Base-by-base conservation (phyloP, 2,113 vertebrate species). In the Miniopterus natalensis region DNA sequence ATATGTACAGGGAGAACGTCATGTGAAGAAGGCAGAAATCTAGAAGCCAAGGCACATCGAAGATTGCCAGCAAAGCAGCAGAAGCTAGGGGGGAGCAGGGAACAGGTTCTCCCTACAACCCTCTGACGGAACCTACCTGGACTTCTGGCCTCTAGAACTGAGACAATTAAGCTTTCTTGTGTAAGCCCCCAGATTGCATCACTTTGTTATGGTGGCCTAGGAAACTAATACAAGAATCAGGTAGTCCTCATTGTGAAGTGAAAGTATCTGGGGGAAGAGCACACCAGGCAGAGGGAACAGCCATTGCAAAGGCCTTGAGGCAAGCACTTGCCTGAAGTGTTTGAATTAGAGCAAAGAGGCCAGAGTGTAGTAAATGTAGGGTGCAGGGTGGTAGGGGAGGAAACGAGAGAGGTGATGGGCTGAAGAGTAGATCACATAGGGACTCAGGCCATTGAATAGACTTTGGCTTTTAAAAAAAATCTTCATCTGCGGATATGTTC, bases 61-160 rank as follows among this genome's bases (percentile, higher is more conserved):
- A n/a, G 63, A 31, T 12, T 7, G 23, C n/a, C 31, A 1, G 6
- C 25, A 15, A 18, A 7, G 42, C 51, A 11, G 42, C 12, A 6
- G 6, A 20, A 8, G 21, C 42, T 13, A 17, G 83, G 31, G 25
- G 25, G 14, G 65, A 20, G 25, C 2, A 0, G 8, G 45, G 45
- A 53, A 5, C 3, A 7, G 63, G 2, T 6, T 51, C n/a, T 51
- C 74, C 10, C 14, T 3, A 17, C 29, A 27, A 53, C 53, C 42
- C 36, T 49, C 0, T 0, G n/a, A 25, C 49, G 20, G 0, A 5
- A 2, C 21, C 23, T 31, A 18, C 31, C 17, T 42, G 8, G 47
- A 5, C 77, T 17, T 23, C 7, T 5, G 25, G 68, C 15, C 77
- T 74, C 61, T 3, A 12, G 47, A 6, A 8, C 77, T 1, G 68